Base-by-base conservation (phyloP, 1,140 invertebrate genomes). In the Macrobrachium nipponense region DNA sequence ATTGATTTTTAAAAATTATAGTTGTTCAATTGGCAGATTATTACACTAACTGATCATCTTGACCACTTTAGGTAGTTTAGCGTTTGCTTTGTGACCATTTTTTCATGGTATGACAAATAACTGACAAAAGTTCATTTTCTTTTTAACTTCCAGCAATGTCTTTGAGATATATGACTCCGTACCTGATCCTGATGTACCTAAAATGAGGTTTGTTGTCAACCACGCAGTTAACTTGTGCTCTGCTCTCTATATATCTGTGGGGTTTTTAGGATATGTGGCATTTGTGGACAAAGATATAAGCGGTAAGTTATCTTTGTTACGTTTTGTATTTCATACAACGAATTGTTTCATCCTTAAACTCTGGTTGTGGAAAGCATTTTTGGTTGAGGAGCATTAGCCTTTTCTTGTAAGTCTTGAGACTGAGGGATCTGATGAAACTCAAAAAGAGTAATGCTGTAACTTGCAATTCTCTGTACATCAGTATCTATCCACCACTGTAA, bases 101-200 rank as follows among this genome's bases (percentile, higher is more conserved):
- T 10, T 51, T 51, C 51, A 10, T 51, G 12, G 2, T 51, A 0
- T 12, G 7, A 51, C 51, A 51, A 51, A 51, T 10, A 51, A 10
- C 5, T 10, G 12, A 51, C 8, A 0, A 51, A 51, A 10, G 51
- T 23, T 36, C 4, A 36, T 36, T 36, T 66, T 17, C 6, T 14
- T 90, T 88, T 89, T 70, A 89, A 89, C 80, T 91, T 93, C 43
- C 91, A 97, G 96, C 82, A 98, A 99, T 92, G 91, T 99, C 51
- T 99, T 99, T 92, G 96, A 98, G 91, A 96, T 99, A 83, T 99
- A 98, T 91, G 97, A 98, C 89, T 94, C 95, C 12, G 92, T 98
- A 51, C 95, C 96, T 4, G 97, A 97, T 90, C 94, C 96, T 59
- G 96, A 96, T 15, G 91, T 98, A 62, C 96, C 97, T 87, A 96